Evolutionary conservation across 2,888 invertebrate species (phyloP), one percentile per base, ranked within the genome.

Genomic region (Bellardia bayeri): DNA sequence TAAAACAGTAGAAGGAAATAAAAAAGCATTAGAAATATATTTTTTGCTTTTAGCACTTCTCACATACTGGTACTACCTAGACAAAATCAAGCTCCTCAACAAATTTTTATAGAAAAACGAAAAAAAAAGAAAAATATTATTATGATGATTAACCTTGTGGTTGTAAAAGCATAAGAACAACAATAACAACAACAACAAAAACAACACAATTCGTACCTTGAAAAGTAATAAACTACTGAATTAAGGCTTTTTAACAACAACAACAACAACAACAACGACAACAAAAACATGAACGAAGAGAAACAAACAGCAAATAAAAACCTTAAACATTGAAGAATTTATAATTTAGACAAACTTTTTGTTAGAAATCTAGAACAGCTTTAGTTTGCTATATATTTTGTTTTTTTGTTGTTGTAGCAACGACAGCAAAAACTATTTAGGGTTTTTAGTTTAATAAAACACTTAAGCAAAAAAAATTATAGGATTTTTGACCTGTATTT

Each of bases 401-500:
- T 58, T 23, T 58, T 23, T 13, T 61, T 75, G 72, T 74, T 74
- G 9, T 74, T 68, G 33, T n/a, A 33, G 56, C 40, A 78, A 75
- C 30, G 42, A 71, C 8, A 68, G 54, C 63, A 63, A 66, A 14
- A 69, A 76, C 30, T 51, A 51, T 42, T 54, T 33, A 33, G 33
- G 33, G 30, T 5, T 33, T 49, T 71, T 13, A 14, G 4, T 45
- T 68, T 30, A 54, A 63, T 63, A 63, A 72, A 23, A 64, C n/a
- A 80, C 30, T 63, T 30, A 33, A 30, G 9, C 49, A 79, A 69
- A 64, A 61, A 61, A 37, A 23, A 14, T 49, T 61, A 64, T 56
- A 49, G 72, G 58, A 79, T 71, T 90, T 90, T 90, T 90, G 90
- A 90, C 90, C 91, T 90, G 88, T 85, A 90, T 87, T 87, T 56